phyloP scores from a whole-genome alignment of 1,140 invertebrate species.

The Neodiprion lecontei region DNA sequence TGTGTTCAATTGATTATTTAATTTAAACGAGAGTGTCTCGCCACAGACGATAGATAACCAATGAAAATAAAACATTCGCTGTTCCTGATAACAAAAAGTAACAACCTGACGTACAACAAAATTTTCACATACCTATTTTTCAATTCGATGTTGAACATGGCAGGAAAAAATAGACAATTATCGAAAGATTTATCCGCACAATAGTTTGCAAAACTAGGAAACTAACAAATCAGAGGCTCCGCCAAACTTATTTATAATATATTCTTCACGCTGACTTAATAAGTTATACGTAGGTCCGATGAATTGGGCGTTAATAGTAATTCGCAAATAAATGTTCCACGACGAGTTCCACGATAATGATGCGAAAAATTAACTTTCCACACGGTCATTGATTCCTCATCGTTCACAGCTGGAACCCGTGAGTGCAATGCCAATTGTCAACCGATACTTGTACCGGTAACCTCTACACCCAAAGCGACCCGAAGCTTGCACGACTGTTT shows the following conservation, averaged over 20 bases:
- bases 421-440: too few relatives aligned
- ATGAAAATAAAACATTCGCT: too few relatives aligned
- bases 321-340: neutral
- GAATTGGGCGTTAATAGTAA: conserved; percentile 29
- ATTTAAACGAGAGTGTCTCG: neutral
- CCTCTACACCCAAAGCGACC: too few relatives aligned
- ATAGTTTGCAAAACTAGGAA: neutral
- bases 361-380: neutral
- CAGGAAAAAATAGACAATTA: too few relatives aligned
- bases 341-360: conserved; percentile 21
- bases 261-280: conserved; percentile 12
- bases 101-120: neutral
- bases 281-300: conserved; percentile 22
- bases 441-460: too few relatives aligned
- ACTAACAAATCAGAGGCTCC: conserved; percentile 18
- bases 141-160: too few relatives aligned
- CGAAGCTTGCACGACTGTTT: too few relatives aligned
- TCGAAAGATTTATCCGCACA: too few relatives aligned
- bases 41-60: too few relatives aligned
- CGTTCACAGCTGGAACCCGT: too few relatives aligned
- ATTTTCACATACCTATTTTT: neutral
- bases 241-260: conserved; percentile 28
- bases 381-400: too few relatives aligned
- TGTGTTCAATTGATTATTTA: neutral
- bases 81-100: too few relatives aligned